These are phyloP conservation scores for Parasteatoda tepidariorum DNA, from an alignment of 1,140 invertebrate genomes.

Conservation along the genomic window DNA sequence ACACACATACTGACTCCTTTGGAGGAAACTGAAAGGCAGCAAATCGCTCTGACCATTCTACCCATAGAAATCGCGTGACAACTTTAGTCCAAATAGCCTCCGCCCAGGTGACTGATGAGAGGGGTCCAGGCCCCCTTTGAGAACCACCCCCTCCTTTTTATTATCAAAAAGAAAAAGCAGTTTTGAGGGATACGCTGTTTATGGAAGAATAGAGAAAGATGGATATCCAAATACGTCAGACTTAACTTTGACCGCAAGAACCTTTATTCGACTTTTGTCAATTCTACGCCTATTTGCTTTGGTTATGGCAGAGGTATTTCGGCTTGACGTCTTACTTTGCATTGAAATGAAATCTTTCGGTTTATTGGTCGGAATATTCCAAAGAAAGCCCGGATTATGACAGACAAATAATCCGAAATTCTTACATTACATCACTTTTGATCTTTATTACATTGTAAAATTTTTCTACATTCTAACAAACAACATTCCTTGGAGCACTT, in stretches of 20 bases:
- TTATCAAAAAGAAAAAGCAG: neutral
- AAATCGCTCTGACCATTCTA: constrained; percentile 12
- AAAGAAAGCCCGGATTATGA: too few relatives aligned
- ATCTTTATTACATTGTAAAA: too few relatives aligned
- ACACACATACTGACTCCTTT: neutral
- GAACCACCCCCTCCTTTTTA: constrained; percentile 2
- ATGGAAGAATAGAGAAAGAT: constrained; percentile 27
- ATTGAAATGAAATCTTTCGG: too few relatives aligned
- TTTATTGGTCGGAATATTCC: too few relatives aligned
- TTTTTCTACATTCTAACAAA: too few relatives aligned
- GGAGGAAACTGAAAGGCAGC: neutral
- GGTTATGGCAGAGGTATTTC: too few relatives aligned
- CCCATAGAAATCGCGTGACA: constrained; percentile 32
- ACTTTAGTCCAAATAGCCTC: constrained; percentile 46
- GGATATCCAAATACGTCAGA: constrained; percentile 40
- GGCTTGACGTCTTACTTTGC: too few relatives aligned
- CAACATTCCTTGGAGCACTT: too few relatives aligned
- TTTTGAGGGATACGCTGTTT: constrained; percentile 14
- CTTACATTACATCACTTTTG: too few relatives aligned
- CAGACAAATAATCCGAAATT: too few relatives aligned
- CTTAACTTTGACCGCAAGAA: constrained; percentile 43
- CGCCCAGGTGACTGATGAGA: constrained; percentile 24
- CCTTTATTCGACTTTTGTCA: constrained; percentile 21
- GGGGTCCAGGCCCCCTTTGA: neutral
- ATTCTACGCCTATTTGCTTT: neutral